These are phyloP conservation scores for Epsilonema sp. DNA, from an alignment of 2,888 invertebrate species.

Conservation along the genomic window DNA sequence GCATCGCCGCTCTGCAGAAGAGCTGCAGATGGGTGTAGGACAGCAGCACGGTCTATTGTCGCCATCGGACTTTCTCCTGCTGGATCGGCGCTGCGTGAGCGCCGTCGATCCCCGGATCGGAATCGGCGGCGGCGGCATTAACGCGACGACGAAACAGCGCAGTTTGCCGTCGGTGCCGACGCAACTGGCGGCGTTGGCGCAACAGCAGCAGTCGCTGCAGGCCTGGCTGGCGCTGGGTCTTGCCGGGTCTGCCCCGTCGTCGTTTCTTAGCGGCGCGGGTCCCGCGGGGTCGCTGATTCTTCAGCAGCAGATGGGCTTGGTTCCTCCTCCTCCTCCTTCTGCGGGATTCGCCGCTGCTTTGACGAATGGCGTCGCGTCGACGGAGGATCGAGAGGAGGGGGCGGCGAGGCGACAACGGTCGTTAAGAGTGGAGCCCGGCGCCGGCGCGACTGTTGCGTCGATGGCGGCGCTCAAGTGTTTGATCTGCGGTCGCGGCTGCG, in stretches of 20 bases:
- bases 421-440: too few species aligned
- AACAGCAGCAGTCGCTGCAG: too few species aligned
- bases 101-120: background rate
- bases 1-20: too few species aligned
- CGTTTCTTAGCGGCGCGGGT: background rate
- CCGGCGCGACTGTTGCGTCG: too few species aligned
- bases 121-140: background rate
- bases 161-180: background rate
- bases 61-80: background rate
- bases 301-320: background rate
- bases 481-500: background rate
- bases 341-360: background rate
- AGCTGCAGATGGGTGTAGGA: too few species aligned
- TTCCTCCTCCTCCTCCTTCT: background rate
- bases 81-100: background rate
- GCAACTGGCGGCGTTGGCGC: too few species aligned
- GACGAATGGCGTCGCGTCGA: background rate
- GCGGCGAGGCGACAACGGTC: too few species aligned
- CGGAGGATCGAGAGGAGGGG: background rate
- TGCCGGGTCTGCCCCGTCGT: background rate
- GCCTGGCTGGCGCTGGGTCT: too few species aligned
- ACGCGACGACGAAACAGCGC: too few species aligned
- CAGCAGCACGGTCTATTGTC: too few species aligned
- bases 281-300: too few species aligned
- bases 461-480: background rate